phyloP scores from a whole-genome alignment of 2,113 vertebrate species.

The Thomomys bottae region DNA sequence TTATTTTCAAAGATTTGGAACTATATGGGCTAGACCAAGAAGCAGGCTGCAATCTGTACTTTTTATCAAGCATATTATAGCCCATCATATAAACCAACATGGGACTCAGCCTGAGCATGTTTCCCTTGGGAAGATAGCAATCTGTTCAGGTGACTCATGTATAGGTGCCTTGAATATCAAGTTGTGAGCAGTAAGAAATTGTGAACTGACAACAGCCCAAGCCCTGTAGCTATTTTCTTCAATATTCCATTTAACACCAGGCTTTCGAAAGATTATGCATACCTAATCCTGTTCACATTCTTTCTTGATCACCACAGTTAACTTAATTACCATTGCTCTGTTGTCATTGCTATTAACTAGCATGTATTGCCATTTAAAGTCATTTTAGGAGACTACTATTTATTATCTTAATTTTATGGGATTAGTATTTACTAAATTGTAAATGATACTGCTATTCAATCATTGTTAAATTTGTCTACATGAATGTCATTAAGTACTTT shows the following conservation, averaged over 20 bases:
- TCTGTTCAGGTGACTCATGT: background rate
- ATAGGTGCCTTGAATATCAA: background rate
- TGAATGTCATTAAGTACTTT: background rate
- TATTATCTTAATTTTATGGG: background rate
- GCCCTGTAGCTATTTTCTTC: background rate
- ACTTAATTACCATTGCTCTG: background rate
- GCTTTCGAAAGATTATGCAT: background rate
- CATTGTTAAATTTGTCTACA: background rate
- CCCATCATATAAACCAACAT: background rate
- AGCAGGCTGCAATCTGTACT: background rate
- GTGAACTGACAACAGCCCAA: background rate
- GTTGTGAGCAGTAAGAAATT: background rate
- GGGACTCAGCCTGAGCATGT: background rate
- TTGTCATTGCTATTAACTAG: conserved; percentile 6
- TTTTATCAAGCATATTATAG: conserved; percentile 5
- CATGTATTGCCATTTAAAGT: background rate
- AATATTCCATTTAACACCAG: background rate
- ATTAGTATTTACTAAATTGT: background rate
- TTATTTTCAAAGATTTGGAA: background rate
- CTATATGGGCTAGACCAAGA: conserved; percentile 33
- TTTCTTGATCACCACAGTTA: conserved; percentile 6
- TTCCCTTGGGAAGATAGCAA: background rate
- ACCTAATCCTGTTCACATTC: background rate
- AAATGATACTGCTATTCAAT: background rate
- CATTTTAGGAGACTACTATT: background rate